Conservation (phyloP, 2,888 invertebrate genomes). For the Athripsodes cinereus region DNA sequence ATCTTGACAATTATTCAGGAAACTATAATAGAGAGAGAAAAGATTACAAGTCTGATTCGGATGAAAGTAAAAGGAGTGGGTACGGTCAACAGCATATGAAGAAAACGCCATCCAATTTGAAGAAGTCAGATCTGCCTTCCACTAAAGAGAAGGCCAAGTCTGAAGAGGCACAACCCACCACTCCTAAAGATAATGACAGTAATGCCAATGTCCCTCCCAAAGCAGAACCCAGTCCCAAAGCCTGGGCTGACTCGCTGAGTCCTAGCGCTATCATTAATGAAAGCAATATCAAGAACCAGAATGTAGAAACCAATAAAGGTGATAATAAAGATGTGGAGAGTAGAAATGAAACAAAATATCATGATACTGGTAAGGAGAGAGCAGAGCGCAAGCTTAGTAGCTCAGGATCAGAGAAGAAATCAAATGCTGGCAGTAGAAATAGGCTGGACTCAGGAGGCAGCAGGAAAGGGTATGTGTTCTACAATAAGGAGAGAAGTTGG, state of each 20-base stretch:
- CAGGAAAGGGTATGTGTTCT: conserved; percentile 44
- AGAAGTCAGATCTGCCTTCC: conserved; percentile 30
- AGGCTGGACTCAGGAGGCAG: conserved; percentile 33
- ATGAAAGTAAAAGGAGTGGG: conserved; percentile 31
- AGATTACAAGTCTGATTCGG: conserved; percentile 48
- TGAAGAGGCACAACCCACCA: conserved; percentile 28
- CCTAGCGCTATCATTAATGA: conserved; percentile 27
- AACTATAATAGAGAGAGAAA: conserved; percentile 50
- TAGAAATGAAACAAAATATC: conserved; percentile 30
- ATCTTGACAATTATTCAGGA: conserved; percentile 33
- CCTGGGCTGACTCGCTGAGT: conserved; percentile 43
- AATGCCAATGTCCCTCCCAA: conserved; percentile 15
- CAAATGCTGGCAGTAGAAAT: conserved; percentile 36
- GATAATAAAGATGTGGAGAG: conserved; percentile 33
- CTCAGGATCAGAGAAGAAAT: conserved; percentile 48
- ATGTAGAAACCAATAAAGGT: conserved; percentile 38
- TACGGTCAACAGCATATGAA: conserved; percentile 23
- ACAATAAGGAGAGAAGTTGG: conserved; percentile 32
- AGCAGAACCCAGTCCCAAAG: conserved; percentile 32
- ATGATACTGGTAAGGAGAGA: conserved; percentile 38
- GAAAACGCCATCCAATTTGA: conserved; percentile 29
- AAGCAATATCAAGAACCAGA: conserved; percentile 10
- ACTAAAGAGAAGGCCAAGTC: conserved; percentile 28
- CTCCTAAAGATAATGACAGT: conserved; percentile 10
- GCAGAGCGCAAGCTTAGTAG: conserved; percentile 45